A percentile compares a stretch with the other conserved stretches of the same genome.
These are phyloP conservation scores for Tetranychus piercei DNA, from an alignment of 2,888 invertebrate genomes.

Conservation along the genomic window DNA sequence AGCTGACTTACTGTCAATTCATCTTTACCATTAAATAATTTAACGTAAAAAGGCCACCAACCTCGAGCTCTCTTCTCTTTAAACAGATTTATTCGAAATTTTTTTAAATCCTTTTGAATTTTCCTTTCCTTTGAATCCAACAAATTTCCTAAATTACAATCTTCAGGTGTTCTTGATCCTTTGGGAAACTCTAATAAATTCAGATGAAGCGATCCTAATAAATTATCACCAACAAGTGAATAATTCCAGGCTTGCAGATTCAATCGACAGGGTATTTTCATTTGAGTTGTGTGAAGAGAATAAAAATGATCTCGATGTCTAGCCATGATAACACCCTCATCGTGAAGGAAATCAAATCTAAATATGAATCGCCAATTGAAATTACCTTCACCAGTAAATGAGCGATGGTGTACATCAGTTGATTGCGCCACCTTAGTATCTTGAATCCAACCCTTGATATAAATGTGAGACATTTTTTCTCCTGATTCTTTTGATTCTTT, in stretches of 20 bases:
- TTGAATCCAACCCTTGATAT: slow-evolving; percentile 69
- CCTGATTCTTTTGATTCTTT: slow-evolving; percentile 76
- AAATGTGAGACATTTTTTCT: slow-evolving; percentile 86
- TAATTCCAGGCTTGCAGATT: slow-evolving; percentile 66
- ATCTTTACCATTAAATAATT: slow-evolving; percentile 29
- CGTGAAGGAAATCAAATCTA: slow-evolving; percentile 51
- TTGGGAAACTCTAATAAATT: slow-evolving; percentile 33
- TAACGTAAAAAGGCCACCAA: slow-evolving; percentile 38
- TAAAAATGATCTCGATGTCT: slow-evolving; percentile 52
- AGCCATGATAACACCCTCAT: slow-evolving; percentile 54
- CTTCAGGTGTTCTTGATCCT: slow-evolving; percentile 45
- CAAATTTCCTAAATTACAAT: slow-evolving; percentile 50
- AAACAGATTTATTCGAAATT: slow-evolving; percentile 33
- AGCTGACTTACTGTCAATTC: background rate
- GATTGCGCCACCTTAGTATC: slow-evolving; percentile 48
- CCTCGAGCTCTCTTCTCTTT: slow-evolving; percentile 36
- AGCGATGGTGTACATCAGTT: slow-evolving; percentile 64
- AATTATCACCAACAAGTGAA: slow-evolving; percentile 50
- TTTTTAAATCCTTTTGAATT: background rate
- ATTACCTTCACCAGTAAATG: slow-evolving; percentile 54
- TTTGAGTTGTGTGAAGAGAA: slow-evolving; percentile 63
- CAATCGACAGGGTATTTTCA: slow-evolving; percentile 52
- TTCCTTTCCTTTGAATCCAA: background rate
- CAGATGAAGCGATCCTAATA: slow-evolving; percentile 22
- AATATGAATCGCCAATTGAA: slow-evolving; percentile 85